Conservation (phyloP, 2,797 vertebrate species). For the Etheostoma perlongum region DNA sequence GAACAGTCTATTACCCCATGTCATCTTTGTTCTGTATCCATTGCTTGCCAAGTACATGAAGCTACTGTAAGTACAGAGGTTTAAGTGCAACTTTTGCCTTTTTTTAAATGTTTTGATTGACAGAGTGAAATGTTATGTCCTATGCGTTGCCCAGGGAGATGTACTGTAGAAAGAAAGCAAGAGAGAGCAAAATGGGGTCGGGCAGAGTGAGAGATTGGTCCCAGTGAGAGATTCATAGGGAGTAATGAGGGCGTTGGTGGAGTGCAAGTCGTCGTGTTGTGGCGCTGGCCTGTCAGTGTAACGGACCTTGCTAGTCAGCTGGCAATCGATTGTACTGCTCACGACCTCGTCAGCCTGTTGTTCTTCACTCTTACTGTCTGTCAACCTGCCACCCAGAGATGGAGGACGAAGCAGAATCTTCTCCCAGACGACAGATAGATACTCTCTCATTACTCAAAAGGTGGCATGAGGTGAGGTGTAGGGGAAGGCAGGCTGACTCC, state of each 20-base stretch:
- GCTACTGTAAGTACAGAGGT: constrained; percentile 28
- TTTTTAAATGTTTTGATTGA: constrained; percentile 60
- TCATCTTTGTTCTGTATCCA: constrained; percentile 50
- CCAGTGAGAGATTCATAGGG: constrained; percentile 74
- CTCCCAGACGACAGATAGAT: constrained; percentile 69
- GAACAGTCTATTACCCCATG: constrained; percentile 21
- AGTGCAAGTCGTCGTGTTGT: constrained; percentile 71
- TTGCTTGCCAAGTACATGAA: constrained; percentile 24
- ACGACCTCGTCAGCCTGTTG: constrained; percentile 72
- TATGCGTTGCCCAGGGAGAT: constrained; percentile 40
- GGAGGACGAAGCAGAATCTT: constrained; percentile 69
- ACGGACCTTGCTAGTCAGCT: constrained; percentile 78
- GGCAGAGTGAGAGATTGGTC: constrained; percentile 61
- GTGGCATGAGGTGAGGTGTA: constrained; percentile 62
- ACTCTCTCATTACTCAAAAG: constrained; percentile 76
- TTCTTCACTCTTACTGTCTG: constrained; percentile 78
- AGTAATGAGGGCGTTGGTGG: constrained; percentile 76
- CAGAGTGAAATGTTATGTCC: constrained; percentile 54
- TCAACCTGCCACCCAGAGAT: constrained; percentile 76
- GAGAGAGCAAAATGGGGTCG: constrained; percentile 11
- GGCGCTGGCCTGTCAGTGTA: constrained; percentile 77
- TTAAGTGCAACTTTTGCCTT: constrained; percentile 49
- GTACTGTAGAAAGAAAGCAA: constrained; percentile 26
- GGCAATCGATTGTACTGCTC: constrained; percentile 75
- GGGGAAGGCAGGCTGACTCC: constrained; percentile 36